A percentile compares a stretch with the other conserved stretches of the same genome.
These are phyloP conservation scores for Dascillus cervinus DNA, from an alignment of 2,888 invertebrate species.

Conservation along the genomic window DNA sequence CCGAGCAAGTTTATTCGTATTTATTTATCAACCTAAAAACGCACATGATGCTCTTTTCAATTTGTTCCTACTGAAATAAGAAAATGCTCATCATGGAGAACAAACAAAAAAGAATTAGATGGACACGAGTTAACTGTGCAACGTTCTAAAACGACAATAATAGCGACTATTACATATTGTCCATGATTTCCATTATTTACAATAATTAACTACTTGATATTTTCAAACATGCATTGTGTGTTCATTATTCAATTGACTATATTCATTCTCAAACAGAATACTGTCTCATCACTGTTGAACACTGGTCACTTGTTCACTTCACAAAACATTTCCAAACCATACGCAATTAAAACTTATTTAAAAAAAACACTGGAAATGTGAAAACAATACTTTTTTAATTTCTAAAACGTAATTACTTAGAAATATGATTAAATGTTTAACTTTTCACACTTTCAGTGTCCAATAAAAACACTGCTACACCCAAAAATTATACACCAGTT, in stretches of 20 bases:
- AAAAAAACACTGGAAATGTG: neutral
- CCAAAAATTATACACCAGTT: neutral
- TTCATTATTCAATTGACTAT: conserved; percentile 17
- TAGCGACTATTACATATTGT: conserved; percentile 12
- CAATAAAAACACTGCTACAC: neutral
- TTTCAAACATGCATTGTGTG: conserved; percentile 13
- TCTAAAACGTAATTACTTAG: neutral
- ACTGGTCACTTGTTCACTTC: neutral
- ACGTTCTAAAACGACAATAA: conserved; percentile 8
- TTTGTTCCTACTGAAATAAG: neutral
- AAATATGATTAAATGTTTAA: neutral
- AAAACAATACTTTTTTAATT: neutral
- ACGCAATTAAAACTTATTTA: neutral
- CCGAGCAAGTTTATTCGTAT: conserved; percentile 14
- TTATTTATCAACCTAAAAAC: too few species aligned
- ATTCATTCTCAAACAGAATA: conserved; percentile 15
- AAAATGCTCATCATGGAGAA: neutral
- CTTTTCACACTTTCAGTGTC: neutral
- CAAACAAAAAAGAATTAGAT: neutral
- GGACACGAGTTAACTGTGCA: conserved; percentile 7
- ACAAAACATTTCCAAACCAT: neutral
- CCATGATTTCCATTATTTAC: conserved; percentile 14
- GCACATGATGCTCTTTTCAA: neutral
- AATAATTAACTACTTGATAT: conserved; percentile 16
- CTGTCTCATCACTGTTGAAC: conserved; percentile 10